A percentile compares a stretch with the other conserved stretches of the same genome.
These are phyloP conservation scores for Scytalopus superciliaris DNA, from an alignment of 2,113 vertebrate genomes.

Conservation along the genomic window DNA sequence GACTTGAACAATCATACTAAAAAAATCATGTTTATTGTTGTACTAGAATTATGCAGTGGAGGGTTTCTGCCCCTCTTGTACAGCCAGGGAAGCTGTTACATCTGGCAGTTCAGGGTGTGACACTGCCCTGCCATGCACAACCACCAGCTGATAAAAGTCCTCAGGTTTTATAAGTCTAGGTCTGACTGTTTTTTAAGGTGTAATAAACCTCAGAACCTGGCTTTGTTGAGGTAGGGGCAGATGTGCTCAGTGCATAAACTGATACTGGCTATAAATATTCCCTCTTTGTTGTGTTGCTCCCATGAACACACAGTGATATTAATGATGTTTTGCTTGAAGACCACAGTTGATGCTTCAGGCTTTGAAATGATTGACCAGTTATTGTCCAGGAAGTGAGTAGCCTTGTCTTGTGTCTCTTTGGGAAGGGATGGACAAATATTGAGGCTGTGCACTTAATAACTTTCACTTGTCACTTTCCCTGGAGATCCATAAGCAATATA, in stretches of 20 bases:
- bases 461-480: constrained; percentile 6
- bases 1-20: not conserved
- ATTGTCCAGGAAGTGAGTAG: not conserved
- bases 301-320: not conserved
- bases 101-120: not conserved
- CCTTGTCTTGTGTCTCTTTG: not conserved
- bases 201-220: not conserved
- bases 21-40: not conserved
- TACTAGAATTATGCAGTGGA: not conserved
- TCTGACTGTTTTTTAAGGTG: not conserved
- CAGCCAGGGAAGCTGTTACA: not conserved
- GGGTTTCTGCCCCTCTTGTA: not conserved
- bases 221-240: not conserved
- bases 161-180: not conserved
- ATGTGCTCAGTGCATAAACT: not conserved
- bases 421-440: constrained; percentile 33
- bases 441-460: constrained; percentile 56
- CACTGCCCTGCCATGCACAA: not conserved
- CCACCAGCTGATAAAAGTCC: not conserved
- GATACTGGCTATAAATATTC: not conserved
- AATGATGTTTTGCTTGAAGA: not conserved
- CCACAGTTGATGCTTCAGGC: not conserved
- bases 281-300: not conserved
- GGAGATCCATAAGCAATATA: constrained; percentile 35
- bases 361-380: constrained; percentile 46